Evolutionary conservation across 37 sponge, comb jelly and placozoan species (phyloP).

Genomic region (Lycopodina hypogea): DNA sequence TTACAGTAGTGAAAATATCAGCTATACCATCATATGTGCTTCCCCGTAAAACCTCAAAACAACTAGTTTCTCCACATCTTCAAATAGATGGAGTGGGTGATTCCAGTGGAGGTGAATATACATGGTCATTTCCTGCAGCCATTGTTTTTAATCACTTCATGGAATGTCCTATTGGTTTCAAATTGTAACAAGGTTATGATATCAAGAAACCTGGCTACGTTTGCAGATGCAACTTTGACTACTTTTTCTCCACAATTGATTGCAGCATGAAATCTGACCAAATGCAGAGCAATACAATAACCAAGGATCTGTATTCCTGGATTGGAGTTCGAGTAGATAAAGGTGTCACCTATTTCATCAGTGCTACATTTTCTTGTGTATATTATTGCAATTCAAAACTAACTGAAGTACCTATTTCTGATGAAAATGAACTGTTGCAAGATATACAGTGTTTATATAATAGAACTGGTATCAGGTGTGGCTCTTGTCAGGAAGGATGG

Average conservation of each 20-base stretch:
- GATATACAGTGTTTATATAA: conserved; percentile 46
- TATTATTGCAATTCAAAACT: conserved; percentile 16
- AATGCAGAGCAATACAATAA: background rate
- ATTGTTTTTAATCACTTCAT: background rate
- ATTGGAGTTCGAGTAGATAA: background rate
- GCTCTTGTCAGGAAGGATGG: conserved; percentile 20
- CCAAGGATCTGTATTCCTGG: background rate
- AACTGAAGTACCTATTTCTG: background rate
- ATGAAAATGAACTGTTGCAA: background rate
- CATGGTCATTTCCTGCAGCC: background rate
- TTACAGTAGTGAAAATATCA: background rate
- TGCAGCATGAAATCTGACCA: conserved; percentile 6
- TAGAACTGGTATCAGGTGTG: conserved; percentile 44
- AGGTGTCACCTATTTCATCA: background rate
- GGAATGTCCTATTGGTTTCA: conserved; percentile 24
- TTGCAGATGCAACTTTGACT: background rate
- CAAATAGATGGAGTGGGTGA: background rate
- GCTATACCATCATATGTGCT: background rate
- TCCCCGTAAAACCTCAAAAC: background rate
- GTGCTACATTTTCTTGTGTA: background rate
- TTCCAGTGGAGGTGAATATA: background rate
- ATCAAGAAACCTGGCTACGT: background rate
- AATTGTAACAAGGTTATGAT: background rate
- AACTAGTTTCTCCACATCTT: background rate
- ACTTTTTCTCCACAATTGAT: background rate